These are phyloP conservation scores for Ophraella communa DNA, from an alignment of 2,888 invertebrate genomes.

Conservation along the genomic window DNA sequence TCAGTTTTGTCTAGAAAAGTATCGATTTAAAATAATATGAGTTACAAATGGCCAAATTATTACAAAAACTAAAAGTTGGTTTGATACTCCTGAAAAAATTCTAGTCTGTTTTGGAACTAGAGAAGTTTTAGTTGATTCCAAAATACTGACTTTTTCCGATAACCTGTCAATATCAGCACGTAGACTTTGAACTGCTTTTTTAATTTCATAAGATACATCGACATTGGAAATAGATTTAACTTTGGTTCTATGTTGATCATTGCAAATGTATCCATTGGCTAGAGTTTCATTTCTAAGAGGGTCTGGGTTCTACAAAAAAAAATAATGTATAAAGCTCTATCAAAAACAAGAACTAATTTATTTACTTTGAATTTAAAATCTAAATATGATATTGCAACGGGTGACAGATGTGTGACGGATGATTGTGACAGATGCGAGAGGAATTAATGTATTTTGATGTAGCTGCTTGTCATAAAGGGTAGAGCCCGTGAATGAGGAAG, in stretches of 20 bases:
- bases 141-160: constrained; percentile 57
- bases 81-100: constrained; percentile 46
- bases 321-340: not conserved
- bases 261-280: constrained; percentile 39
- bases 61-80: constrained; percentile 65
- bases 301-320: constrained; percentile 50
- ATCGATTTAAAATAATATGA: constrained; percentile 55
- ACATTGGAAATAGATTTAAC: constrained; percentile 45
- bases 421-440: too few species aligned
- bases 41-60: constrained; percentile 73
- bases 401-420: too few species aligned
- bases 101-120: constrained; percentile 36
- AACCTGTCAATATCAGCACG: constrained; percentile 62
- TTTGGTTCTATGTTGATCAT: constrained; percentile 47
- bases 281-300: constrained; percentile 43
- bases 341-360: not conserved
- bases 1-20: constrained; percentile 40
- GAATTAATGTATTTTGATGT: too few species aligned
- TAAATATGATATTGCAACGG: too few species aligned
- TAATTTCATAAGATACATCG: constrained; percentile 62
- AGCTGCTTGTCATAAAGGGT: too few species aligned
- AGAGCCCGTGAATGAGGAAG: too few species aligned
- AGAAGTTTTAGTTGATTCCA: constrained; percentile 52
- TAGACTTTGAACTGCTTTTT: constrained; percentile 61
- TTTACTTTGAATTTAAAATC: too few species aligned